Evolutionary conservation across 2,797 vertebrate genomes (phyloP), one percentile per base, ranked within the genome.

Genomic region (Sarcoramphus papa): DNA sequence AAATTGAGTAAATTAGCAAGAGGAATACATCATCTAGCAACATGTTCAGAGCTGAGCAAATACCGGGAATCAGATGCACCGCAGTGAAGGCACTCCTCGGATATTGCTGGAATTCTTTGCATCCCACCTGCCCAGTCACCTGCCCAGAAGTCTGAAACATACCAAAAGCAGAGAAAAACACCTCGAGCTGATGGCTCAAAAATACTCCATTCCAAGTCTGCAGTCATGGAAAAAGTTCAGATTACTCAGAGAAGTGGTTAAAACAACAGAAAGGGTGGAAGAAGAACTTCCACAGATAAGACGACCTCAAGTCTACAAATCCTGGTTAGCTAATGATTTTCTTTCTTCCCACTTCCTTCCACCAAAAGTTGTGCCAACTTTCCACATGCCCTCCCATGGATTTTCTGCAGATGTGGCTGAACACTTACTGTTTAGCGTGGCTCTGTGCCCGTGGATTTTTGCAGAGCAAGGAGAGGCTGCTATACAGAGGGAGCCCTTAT

Each of bases 301-400:
- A 85, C 2, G 12, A 82, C 88, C 88, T 64, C 45, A 31, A 87
- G 75, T 7, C 74, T 12, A 17, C 1, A 1, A 70, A 54, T 56
- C 68, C 88, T 6, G 9, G 3, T 56, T 54, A 82, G 92, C 88
- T 89, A 31, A 95, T 64, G 93, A 64, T 91, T 95, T 96, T 93
- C 93, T 91, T 95, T 88, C 95, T 94, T 68, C 93, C 93, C 96
- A 85, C 94, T 95, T 93, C 92, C 96, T 96, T 91, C 95, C 94
- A 82, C 77, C 88, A 57, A 12, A 70, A n/a, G 81, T 74, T 51
- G 30, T 79, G 94, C 96, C 94, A 97, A 89, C 94, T 96, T 96
- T 95, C 95, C 96, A 88, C 88, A 79, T 79, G 89, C 92, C 93
- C 93, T 95, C 90, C 93, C 93, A 40, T 50, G 93, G 92, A 88